Conservation (phyloP, 2,888 invertebrate genomes). For the Agonopterix subpropinquella region DNA sequence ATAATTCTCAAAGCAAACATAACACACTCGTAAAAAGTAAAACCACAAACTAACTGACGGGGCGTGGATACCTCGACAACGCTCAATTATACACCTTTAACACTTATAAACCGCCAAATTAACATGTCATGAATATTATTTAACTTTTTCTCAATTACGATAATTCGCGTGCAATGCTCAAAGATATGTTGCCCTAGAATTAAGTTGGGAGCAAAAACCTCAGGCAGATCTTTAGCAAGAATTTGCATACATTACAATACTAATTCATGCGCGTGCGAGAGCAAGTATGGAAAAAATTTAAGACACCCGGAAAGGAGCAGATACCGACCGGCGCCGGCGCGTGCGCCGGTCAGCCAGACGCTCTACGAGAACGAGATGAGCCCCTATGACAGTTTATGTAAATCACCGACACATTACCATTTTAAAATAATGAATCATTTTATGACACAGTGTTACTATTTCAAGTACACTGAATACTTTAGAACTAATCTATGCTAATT, state of each 20-base stretch:
- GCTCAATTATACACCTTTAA: constrained; percentile 59
- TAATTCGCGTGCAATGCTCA: constrained; percentile 39
- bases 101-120: constrained; percentile 59
- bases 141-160: constrained; percentile 64
- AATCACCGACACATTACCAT: constrained; percentile 30
- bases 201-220: constrained; percentile 52
- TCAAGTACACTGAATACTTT: no score
- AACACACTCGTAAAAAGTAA: constrained; percentile 26
- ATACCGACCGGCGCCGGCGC: no score
- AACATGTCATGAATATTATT: constrained; percentile 72
- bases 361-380: constrained; percentile 4
- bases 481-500: no score
- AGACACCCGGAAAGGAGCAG: constrained; percentile 39
- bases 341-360: constrained; percentile 7
- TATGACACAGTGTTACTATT: constrained; percentile 1
- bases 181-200: constrained; percentile 53
- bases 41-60: constrained; percentile 26
- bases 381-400: constrained; percentile 26
- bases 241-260: constrained; percentile 65
- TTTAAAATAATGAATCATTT: constrained; percentile 40
- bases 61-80: constrained; percentile 28
- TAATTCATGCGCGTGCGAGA: constrained; percentile 37
- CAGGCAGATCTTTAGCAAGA: constrained; percentile 49
- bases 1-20: constrained; percentile 23
- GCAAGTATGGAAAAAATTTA: constrained; percentile 29